Base-by-base conservation (phyloP, 2,797 vertebrate species). In the Aplochiton taeniatus region DNA sequence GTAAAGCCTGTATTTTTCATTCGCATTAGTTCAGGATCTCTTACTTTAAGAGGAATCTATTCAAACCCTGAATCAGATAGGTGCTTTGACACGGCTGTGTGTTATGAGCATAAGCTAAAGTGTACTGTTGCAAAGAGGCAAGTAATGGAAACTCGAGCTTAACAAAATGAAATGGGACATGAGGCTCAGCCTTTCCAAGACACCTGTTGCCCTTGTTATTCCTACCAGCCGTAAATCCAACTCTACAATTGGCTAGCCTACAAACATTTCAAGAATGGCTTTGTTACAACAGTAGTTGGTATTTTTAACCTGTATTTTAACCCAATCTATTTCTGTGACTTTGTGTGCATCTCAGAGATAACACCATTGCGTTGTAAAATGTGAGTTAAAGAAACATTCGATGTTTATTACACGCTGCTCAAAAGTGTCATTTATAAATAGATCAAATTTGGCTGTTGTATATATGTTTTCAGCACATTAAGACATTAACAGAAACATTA, bases 241-340 rank as follows among this genome's bases (percentile, higher is more conserved):
- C 46, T 55, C 18, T 49, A 8, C 16, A 68, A 56, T 58, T 70
- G 11, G 65, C 61, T 52, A 4, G 5, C n/a, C 10, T 41, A 19
- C 47, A 68, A 44, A 64, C 59, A 18, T 61, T 12, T 57, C 43
- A 11, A 47, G 8, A 58, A 14, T 64, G 65, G 58, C 43, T 70
- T 14, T 56, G 44, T 50, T 11, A 18, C 52, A 45, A 16, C 41
- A 46, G 14, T n/a, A 17, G 0, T 50, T 63, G 19, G 20, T 61
- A 52, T 69, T 74, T 47, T 64, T 69, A 59, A 19, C 48, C 44
- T 17, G n/a, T 42, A 64, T 53, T 1, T 49, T 19, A 67, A n/a
- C 31, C 31, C 31, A 31, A 31, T 3, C 6, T 31, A 31, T 3
- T 31, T 31, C 31, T 31, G 2, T 31, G 31, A 31, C 31, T 31